These are phyloP conservation scores for Poicephalus meyeri DNA, from an alignment of 2,113 vertebrate genomes.

Conservation along the genomic window DNA sequence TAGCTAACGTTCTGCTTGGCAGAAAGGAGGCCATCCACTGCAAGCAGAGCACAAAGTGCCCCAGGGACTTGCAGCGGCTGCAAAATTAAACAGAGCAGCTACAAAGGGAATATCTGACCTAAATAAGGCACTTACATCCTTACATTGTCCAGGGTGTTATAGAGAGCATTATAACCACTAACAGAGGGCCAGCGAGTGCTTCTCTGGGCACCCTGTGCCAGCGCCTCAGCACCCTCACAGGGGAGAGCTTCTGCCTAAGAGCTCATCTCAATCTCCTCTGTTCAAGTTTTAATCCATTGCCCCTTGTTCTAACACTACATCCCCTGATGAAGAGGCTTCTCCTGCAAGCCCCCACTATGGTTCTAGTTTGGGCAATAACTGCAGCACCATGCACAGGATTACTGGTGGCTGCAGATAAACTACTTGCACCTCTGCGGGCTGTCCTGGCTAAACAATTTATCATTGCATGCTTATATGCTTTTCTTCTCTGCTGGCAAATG, in stretches of 20 bases:
- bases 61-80: constrained; percentile 5
- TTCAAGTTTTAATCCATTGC: background rate
- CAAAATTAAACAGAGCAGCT: constrained; percentile 48
- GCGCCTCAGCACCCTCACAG: background rate
- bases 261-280: background rate
- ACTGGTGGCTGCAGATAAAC: background rate
- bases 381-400: background rate
- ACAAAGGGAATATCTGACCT: constrained; percentile 51
- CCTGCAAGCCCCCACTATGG: background rate
- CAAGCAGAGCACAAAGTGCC: constrained; percentile 33
- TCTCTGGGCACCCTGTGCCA: background rate
- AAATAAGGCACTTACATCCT: background rate
- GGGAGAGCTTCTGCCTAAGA: background rate
- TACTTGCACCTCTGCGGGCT: background rate
- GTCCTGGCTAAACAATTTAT: background rate
- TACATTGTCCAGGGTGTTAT: background rate
- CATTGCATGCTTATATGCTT: background rate
- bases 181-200: background rate
- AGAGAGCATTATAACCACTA: background rate
- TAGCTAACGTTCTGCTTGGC: background rate
- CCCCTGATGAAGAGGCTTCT: background rate
- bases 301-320: background rate
- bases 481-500: background rate
- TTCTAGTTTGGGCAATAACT: background rate
- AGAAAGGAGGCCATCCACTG: constrained; percentile 38